phyloP scores from a whole-genome alignment of 2,888 invertebrate species.

The Eumerus sabulonum region DNA sequence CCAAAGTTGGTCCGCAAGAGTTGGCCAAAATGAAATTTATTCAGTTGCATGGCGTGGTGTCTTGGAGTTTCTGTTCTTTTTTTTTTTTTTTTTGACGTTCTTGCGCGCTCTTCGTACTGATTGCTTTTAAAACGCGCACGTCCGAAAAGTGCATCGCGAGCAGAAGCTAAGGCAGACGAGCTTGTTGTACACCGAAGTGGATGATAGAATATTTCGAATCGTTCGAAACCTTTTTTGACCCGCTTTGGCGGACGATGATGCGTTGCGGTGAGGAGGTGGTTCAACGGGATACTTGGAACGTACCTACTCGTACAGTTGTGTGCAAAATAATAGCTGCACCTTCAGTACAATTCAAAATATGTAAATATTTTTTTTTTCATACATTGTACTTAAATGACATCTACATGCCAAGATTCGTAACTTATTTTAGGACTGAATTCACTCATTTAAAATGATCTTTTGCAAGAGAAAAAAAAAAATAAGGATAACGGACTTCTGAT shows the following conservation, averaged over 20 bases:
- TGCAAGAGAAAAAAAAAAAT: too few relatives aligned
- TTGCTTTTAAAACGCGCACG: slow-evolving; percentile 42
- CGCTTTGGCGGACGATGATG: background rate
- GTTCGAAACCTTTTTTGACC: slow-evolving; percentile 44
- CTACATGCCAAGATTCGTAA: too few relatives aligned
- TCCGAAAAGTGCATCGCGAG: slow-evolving; percentile 40
- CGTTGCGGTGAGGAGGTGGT: too few relatives aligned
- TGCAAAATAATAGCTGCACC: too few relatives aligned
- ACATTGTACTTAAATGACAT: too few relatives aligned
- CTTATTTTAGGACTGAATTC: too few relatives aligned
- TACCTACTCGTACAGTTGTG: too few relatives aligned
- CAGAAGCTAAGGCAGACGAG: slow-evolving; percentile 21
- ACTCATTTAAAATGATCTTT: too few relatives aligned
- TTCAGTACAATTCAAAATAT: too few relatives aligned
- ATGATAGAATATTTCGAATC: slow-evolving; percentile 50
- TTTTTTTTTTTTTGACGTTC: slow-evolving; percentile 12
- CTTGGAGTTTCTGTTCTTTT: background rate
- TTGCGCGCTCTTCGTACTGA: slow-evolving; percentile 10
- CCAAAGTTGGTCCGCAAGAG: background rate
- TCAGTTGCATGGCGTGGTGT: slow-evolving; percentile 50
- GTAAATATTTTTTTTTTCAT: too few relatives aligned
- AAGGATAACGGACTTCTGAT: too few relatives aligned
- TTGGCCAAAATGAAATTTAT: slow-evolving; percentile 54
- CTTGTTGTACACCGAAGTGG: slow-evolving; percentile 35
- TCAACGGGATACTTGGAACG: slow-evolving; percentile 6